Base-by-base conservation (phyloP, 2,888 invertebrate species). In the Calameuta idolon region DNA sequence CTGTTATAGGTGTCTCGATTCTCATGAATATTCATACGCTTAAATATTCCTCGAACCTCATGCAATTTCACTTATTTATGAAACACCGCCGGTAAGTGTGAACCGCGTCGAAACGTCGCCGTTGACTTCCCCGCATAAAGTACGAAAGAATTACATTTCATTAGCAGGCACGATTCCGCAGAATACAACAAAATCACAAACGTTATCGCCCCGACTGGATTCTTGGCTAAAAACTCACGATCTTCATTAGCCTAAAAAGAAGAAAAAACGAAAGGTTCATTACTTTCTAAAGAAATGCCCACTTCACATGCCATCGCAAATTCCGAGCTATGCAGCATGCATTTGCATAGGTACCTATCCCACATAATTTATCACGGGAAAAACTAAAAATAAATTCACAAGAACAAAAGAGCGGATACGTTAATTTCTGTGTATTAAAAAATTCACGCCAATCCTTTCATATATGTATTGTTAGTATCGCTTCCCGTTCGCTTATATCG, bases 11-110 rank as follows among this genome's bases (percentile, higher is more conserved):
- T 34, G 71, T 71, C 31, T 71, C 33, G 12, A 34, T 11, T 34
- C 82, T 88, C 85, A 89, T 90, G 88, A 87, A 90, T 90, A 90
- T 89, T 89, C 89, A 89, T 88, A 84, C 69, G 80, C 69, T 73
- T 76, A 77, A 82, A 83, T 84, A 84, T 87, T 89, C 86, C 87
- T 86, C 85, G 87, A 87, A 86, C 73, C 69, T 35, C 75, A 34
- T 30, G 74, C 74, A 78, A 69, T 78, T 78, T 78, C 31, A 69
- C 68, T 76, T 78, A 78, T 78, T 78, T 73, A 78, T 78, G 75
- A 76, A 71, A 71, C 78, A 34, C 55, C 75, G 71, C 12, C 71
- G 12, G 71, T 55, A 55, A 55, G 55, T 55, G 55, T 55, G 55
- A 55, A 55, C 9, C 55, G 55, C 55, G 55, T 55, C 40, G 40